A percentile compares a stretch with the other conserved stretches of the same genome.
phyloP scores from a whole-genome alignment of 1,140 invertebrate species.

The Drosophila littoralis region DNA sequence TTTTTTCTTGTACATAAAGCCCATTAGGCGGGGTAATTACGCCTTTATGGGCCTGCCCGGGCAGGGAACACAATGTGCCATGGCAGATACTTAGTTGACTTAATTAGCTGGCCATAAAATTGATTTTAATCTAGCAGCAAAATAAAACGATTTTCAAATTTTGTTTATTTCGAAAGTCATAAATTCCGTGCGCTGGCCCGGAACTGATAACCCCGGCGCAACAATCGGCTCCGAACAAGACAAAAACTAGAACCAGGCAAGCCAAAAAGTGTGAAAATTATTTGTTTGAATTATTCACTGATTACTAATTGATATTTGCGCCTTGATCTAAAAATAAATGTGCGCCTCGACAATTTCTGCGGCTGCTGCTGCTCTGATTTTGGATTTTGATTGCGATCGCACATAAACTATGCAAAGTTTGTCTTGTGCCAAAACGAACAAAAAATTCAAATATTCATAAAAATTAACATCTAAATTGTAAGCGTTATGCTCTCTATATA shows the following conservation, averaged over 20 bases:
- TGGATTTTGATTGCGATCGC: slow-evolving; percentile 38
- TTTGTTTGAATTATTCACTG: slow-evolving; percentile 64
- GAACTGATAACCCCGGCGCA: slow-evolving; percentile 35
- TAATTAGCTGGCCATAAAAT: slow-evolving; percentile 38
- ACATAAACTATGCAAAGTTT: slow-evolving; percentile 76
- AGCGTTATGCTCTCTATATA: slow-evolving; percentile 46
- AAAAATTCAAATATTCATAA: slow-evolving; percentile 27
- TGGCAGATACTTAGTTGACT: slow-evolving; percentile 3
- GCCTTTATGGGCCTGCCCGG: slow-evolving; percentile 47
- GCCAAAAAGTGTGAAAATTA: slow-evolving; percentile 61
- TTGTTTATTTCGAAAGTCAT: slow-evolving; percentile 31
- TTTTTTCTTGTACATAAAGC: slow-evolving; percentile 53
- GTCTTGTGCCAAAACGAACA: slow-evolving; percentile 70
- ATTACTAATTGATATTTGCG: slow-evolving; percentile 58
- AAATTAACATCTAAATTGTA: slow-evolving; percentile 77
- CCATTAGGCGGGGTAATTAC: slow-evolving; percentile 73
- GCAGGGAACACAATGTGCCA: background rate
- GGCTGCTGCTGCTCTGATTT: slow-evolving; percentile 62
- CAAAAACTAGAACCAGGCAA: background rate
- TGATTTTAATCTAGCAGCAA: slow-evolving; percentile 31
- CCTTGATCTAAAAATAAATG: slow-evolving; percentile 17
- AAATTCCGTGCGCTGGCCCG: slow-evolving; percentile 11
- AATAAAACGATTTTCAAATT: slow-evolving; percentile 12
- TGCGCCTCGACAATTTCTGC: slow-evolving; percentile 33
- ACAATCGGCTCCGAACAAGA: slow-evolving; percentile 23